phyloP scores from a whole-genome alignment of 2,888 invertebrate species.

The Chrysolina americana region DNA sequence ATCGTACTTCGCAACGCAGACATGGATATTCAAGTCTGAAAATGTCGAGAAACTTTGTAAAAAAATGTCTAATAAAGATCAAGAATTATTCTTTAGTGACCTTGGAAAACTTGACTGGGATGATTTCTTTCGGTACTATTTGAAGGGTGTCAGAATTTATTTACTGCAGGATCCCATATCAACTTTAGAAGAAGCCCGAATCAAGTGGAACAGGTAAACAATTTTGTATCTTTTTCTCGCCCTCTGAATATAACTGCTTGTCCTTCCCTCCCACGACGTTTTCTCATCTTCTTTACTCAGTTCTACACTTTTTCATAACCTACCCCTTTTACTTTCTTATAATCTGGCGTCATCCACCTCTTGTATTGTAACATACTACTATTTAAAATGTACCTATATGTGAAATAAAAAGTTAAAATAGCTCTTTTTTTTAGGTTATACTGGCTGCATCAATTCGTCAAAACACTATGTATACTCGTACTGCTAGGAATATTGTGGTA shows the following conservation, averaged over 20 bases:
- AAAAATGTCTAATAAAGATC: constrained; percentile 70
- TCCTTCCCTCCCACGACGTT: too few species aligned
- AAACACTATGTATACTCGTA: constrained; percentile 36
- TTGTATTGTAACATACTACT: neutral
- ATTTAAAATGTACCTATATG: too few species aligned
- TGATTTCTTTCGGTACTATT: constrained; percentile 78
- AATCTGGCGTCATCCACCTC: neutral
- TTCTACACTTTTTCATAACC: too few species aligned
- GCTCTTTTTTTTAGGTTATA: constrained; percentile 44
- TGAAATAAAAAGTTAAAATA: neutral
- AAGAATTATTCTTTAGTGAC: constrained; percentile 81
- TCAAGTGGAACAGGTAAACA: constrained; percentile 57
- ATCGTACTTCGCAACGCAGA: constrained; percentile 81
- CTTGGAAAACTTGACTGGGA: constrained; percentile 84
- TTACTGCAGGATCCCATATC: constrained; percentile 84
- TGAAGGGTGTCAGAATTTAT: constrained; percentile 82
- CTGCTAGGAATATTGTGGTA: constrained; percentile 43
- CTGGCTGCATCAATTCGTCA: constrained; percentile 44
- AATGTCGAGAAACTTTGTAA: constrained; percentile 75
- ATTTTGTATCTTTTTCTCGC: neutral
- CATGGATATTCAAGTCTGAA: constrained; percentile 79
- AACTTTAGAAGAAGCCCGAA: constrained; percentile 75
- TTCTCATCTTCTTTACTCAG: too few species aligned
- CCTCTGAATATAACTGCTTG: too few species aligned
- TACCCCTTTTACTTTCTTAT: too few species aligned